Percentiles rank a stretch among this genome's conserved stretches.
Evolutionary conservation across 1,140 invertebrate species (phyloP).

Genomic region (Procambarus virginalis): DNA sequence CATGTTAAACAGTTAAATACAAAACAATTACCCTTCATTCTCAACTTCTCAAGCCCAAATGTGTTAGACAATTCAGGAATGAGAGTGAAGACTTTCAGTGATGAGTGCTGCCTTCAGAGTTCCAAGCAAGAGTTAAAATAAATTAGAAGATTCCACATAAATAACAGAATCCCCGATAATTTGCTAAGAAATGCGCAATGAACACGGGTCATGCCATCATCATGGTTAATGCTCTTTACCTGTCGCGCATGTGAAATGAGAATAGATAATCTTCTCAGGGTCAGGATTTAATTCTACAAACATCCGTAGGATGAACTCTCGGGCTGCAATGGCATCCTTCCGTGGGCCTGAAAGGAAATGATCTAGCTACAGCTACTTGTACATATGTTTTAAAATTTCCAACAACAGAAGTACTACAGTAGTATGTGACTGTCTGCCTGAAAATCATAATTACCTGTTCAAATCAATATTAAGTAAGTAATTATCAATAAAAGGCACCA

Average conservation of each 20-base stretch:
- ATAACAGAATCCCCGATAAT: background rate
- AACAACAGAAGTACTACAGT: background rate
- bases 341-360: slow-evolving; percentile 86
- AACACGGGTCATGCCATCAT: slow-evolving; percentile 30
- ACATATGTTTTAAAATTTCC: background rate
- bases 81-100: background rate
- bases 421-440: no score
- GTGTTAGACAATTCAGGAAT: background rate
- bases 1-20: background rate
- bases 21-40: slow-evolving; percentile 5
- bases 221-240: slow-evolving; percentile 80
- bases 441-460: no score
- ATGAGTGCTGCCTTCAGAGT: background rate
- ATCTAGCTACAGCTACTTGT: slow-evolving; percentile 18
- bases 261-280: slow-evolving; percentile 99
- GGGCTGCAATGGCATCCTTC: slow-evolving; percentile 97
- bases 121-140: background rate
- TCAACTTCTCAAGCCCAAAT: background rate
- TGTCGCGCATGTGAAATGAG: slow-evolving; percentile 99
- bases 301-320: slow-evolving; percentile 99
- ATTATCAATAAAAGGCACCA: no score
- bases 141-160: background rate
- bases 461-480: no score
- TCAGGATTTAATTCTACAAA: slow-evolving; percentile 99
- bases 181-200: slow-evolving; percentile 1